phyloP scores from a whole-genome alignment of 2,888 invertebrate species.

The Boloria euphrosyne region DNA sequence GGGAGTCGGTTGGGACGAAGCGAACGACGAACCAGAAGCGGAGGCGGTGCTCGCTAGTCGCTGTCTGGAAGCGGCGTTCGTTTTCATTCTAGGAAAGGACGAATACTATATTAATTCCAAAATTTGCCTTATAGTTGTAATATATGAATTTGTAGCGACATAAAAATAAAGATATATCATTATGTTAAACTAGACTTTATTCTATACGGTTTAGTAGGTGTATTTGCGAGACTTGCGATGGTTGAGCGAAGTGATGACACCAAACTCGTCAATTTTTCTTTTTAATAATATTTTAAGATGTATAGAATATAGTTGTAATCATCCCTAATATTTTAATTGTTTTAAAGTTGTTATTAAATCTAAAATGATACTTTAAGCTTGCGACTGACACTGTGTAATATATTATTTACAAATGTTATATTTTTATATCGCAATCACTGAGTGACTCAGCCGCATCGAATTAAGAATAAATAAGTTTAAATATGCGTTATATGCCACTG shows the following conservation, averaged over 20 bases:
- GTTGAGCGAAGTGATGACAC: neutral
- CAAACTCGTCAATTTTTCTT: slow-evolving; percentile 4
- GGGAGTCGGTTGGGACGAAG: neutral
- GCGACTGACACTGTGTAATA: slow-evolving; percentile 9
- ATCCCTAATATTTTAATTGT: slow-evolving; percentile 3
- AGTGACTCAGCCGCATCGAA: slow-evolving; percentile 1
- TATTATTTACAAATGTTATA: slow-evolving; percentile 26
- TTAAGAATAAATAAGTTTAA: slow-evolving; percentile 26
- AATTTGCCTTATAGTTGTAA: neutral
- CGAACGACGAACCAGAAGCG: no score
- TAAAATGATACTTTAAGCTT: neutral
- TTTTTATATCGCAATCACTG: slow-evolving; percentile 19
- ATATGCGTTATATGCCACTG: slow-evolving; percentile 11
- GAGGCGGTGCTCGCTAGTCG: neutral
- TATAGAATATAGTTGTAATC: neutral
- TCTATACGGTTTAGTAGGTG: no score
- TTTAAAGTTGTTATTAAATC: slow-evolving; percentile 6
- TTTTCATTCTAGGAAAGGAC: neutral
- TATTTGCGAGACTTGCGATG: no score
- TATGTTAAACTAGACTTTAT: no score
- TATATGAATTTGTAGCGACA: neutral
- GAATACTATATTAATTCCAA: neutral
- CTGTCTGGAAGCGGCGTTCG: no score
- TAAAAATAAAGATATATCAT: no score
- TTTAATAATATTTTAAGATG: neutral